These are phyloP conservation scores for Todiramphus saurophagus DNA, from an alignment of 2,113 vertebrate species.

Conservation along the genomic window DNA sequence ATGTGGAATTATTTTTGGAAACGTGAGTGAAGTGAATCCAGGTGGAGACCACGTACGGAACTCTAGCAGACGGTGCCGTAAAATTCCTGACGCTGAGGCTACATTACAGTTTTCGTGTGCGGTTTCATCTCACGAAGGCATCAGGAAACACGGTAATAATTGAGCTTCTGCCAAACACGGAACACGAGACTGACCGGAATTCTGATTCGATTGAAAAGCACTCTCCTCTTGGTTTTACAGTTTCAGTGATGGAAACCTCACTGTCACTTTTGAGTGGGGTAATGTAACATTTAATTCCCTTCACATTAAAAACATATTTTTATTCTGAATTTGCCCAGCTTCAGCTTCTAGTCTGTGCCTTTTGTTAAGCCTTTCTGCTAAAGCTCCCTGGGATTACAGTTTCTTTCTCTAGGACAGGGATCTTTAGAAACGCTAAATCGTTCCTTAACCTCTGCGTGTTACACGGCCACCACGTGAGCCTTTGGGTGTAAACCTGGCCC, in stretches of 20 bases:
- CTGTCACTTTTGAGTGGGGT: too few species aligned
- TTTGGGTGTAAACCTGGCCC: neutral
- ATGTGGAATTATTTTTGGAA: neutral
- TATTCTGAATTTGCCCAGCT: neutral
- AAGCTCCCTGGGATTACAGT: neutral
- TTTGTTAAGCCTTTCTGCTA: neutral
- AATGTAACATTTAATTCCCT: neutral
- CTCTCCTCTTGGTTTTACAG: neutral
- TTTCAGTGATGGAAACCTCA: neutral
- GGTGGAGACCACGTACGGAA: fast-evolving
- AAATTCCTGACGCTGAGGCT: neutral
- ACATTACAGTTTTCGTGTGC: fast-evolving
- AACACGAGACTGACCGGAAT: neutral
- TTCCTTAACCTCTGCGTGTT: neutral
- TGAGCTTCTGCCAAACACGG: neutral
- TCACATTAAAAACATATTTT: neutral
- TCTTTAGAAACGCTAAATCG: neutral
- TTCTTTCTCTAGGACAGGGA: neutral
- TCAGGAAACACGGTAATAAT: neutral
- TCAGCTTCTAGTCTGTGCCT: neutral
- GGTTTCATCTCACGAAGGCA: neutral
- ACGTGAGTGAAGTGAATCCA: neutral
- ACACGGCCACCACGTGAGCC: fast-evolving
- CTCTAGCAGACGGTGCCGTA: neutral
- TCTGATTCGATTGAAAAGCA: neutral